A percentile compares a stretch with the other conserved stretches of the same genome.
Conservation (phyloP, 1,140 invertebrate species). For the Nephotettix cincticeps region DNA sequence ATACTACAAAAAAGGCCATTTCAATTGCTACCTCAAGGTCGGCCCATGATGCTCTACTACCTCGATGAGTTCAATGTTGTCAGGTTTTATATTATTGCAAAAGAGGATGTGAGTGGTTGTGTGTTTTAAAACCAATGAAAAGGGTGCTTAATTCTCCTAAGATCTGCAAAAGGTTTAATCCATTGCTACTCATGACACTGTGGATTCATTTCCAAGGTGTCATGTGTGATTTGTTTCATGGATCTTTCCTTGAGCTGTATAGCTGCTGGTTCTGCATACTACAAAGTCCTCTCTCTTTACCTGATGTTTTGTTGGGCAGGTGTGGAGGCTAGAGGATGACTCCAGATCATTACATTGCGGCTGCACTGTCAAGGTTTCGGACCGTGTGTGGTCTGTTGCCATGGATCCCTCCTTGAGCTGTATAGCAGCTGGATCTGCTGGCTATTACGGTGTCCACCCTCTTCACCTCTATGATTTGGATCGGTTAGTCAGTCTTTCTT, state of each 20-base stretch:
- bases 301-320: neutral
- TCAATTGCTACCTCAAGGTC: no score
- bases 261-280: slow-evolving; percentile 11
- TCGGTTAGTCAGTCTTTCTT: neutral
- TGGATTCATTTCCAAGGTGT: neutral
- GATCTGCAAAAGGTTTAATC: neutral
- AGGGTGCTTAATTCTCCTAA: no score
- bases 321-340: neutral
- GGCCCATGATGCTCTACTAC: no score
- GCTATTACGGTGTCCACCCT: neutral
- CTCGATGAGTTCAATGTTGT: no score
- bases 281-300: neutral
- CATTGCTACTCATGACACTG: no score
- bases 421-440: slow-evolving; percentile 10
- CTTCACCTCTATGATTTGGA: slow-evolving; percentile 28
- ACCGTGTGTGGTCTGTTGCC: slow-evolving; percentile 26
- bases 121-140: no score
- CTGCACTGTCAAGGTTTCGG: neutral
- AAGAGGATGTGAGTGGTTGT: no score
- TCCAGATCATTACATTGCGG: neutral
- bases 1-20: no score
- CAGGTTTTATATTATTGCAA: no score
- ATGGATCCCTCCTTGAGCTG: neutral
- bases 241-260: neutral
- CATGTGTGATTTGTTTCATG: slow-evolving; percentile 24